A percentile compares a stretch with the other conserved stretches of the same genome.
Evolutionary conservation across 1,140 invertebrate species (phyloP).

Genomic region (Phthorimaea operculella): DNA sequence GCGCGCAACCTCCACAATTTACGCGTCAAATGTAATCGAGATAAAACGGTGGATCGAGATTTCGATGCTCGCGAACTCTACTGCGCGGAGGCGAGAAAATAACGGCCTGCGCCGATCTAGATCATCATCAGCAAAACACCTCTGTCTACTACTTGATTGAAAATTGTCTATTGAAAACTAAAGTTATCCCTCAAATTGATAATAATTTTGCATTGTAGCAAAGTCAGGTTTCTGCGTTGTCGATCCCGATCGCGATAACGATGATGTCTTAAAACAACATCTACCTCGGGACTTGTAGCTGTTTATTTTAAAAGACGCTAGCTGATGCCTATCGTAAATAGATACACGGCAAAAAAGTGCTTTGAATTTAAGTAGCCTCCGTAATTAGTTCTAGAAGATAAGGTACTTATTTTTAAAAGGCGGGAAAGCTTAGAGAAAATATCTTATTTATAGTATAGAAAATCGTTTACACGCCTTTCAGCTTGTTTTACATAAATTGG

Average conservation of each 20-base stretch:
- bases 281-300: background rate
- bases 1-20: slow-evolving; percentile 26
- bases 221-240: too few relatives aligned
- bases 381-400: slow-evolving; percentile 1
- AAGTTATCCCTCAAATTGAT: too few relatives aligned
- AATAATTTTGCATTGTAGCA: too few relatives aligned
- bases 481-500: background rate
- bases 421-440: background rate
- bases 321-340: background rate
- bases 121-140: background rate
- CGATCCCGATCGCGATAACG: background rate
- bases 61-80: background rate
- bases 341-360: background rate
- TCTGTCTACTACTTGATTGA: background rate
- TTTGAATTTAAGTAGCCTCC: background rate
- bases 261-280: background rate
- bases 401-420: background rate
- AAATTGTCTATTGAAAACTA: background rate
- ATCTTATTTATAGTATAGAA: background rate
- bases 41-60: slow-evolving; percentile 13
- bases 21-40: slow-evolving; percentile 25
- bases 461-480: background rate
- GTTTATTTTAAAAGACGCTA: background rate
- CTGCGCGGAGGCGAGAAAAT: background rate
- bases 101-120: background rate